Percentiles rank a stretch among this genome's conserved stretches.
phyloP scores from a whole-genome alignment of 2,113 vertebrate genomes.

The Syngnathoides biaculeatus region DNA sequence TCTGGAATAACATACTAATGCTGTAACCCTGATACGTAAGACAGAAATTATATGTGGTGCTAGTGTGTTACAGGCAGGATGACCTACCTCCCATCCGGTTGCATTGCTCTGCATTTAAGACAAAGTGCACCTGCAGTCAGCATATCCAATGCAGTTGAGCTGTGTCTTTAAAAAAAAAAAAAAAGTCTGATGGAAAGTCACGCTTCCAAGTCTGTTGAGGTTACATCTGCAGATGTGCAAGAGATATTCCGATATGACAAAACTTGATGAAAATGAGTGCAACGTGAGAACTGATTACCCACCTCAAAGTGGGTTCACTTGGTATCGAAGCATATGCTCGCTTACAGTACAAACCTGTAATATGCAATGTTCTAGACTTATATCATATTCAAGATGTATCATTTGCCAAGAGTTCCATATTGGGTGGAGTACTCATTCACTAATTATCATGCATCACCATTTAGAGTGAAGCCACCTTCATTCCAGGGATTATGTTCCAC shows the following conservation, averaged over 20 bases:
- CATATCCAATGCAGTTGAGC: constrained; percentile 27
- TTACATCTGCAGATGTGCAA: constrained; percentile 40
- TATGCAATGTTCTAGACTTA: too few species aligned
- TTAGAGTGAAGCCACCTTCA: too few species aligned
- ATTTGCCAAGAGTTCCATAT: too few species aligned
- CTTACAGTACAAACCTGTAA: too few species aligned
- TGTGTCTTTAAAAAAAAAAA: constrained; percentile 26
- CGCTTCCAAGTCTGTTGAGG: constrained; percentile 20
- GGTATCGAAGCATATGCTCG: too few species aligned
- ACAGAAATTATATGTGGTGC: background rate
- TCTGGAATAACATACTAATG: background rate
- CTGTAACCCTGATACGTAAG: background rate
- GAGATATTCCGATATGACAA: constrained; percentile 62
- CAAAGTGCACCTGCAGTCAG: constrained; percentile 37
- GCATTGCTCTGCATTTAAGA: constrained; percentile 41
- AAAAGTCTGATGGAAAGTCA: constrained; percentile 19
- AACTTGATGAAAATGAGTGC: constrained; percentile 55
- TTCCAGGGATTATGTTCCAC: too few species aligned
- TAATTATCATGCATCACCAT: too few species aligned
- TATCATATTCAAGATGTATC: too few species aligned
- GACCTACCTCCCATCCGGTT: constrained; percentile 17
- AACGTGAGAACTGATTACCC: constrained; percentile 36
- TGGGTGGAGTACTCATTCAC: background rate
- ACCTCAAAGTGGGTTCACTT: constrained; percentile 19
- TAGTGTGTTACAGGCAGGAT: background rate